A percentile compares a stretch with the other conserved stretches of the same genome.
Conservation (phyloP, 2,797 vertebrate genomes). For the Karalla daura region DNA sequence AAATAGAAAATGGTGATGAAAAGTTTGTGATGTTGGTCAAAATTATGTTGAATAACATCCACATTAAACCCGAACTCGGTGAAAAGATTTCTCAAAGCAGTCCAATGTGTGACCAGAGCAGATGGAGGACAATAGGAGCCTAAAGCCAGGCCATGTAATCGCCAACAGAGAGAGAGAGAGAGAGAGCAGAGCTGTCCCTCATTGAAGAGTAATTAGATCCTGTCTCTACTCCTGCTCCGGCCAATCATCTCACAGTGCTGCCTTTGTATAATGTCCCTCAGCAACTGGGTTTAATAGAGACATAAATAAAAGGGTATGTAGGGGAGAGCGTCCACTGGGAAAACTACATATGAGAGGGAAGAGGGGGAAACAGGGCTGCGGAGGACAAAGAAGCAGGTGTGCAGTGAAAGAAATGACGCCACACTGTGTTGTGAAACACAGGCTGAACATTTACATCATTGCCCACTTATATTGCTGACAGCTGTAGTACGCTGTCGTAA, state of each 20-base stretch:
- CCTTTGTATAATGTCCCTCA: conserved; percentile 70
- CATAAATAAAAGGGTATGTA: conserved; percentile 40
- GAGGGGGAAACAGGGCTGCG: conserved; percentile 21
- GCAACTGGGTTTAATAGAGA: conserved; percentile 68
- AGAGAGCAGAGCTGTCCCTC: conserved; percentile 66
- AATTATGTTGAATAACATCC: conserved; percentile 6
- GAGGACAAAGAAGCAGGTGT: conserved; percentile 55
- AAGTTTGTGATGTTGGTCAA: not conserved
- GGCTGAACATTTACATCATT: conserved; percentile 31
- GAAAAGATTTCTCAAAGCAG: conserved; percentile 24
- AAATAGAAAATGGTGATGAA: not conserved
- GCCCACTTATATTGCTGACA: conserved; percentile 22
- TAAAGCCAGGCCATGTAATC: conserved; percentile 46
- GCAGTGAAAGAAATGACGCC: conserved; percentile 32
- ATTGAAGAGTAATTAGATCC: conserved; percentile 77
- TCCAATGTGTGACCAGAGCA: conserved; percentile 27
- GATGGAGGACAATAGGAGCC: conserved; percentile 58
- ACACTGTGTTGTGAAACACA: conserved; percentile 4
- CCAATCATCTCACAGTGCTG: conserved; percentile 73
- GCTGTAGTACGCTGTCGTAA: conserved; percentile 8
- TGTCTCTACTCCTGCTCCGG: conserved; percentile 61
- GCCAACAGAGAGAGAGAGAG: too few species aligned
- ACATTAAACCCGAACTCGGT: conserved; percentile 13
- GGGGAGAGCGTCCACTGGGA: conserved; percentile 15
- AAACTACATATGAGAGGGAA: conserved; percentile 8